Percentiles rank a stretch among this genome's conserved stretches.
These are phyloP conservation scores for Mythimna vitellina DNA, from an alignment of 2,888 invertebrate genomes.

Conservation along the genomic window DNA sequence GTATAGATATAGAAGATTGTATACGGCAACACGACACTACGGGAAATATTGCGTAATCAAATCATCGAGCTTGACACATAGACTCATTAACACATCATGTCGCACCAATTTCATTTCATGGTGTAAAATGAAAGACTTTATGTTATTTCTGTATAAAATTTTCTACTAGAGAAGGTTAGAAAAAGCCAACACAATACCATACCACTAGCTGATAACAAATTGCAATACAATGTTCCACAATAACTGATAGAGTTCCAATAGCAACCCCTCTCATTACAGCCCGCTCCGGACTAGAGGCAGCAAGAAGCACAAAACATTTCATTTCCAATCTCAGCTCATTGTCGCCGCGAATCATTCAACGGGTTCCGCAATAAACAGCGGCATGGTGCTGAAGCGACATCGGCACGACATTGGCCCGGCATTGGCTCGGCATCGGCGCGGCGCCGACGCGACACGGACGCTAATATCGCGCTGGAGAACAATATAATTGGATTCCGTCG, in stretches of 20 bases:
- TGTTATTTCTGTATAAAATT: background rate
- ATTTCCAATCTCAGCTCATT: constrained; percentile 59
- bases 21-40: too few relatives aligned
- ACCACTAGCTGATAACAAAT: constrained; percentile 7
- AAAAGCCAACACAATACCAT: background rate
- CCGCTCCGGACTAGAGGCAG: constrained; percentile 11
- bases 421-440: constrained; percentile 2
- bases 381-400: constrained; percentile 13
- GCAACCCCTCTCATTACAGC: constrained; percentile 29
- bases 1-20: too few relatives aligned
- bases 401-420: constrained; percentile 5
- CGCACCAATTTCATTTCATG: background rate
- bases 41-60: background rate
- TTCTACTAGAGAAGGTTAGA: too few relatives aligned
- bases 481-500: constrained; percentile 65
- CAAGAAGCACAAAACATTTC: constrained; percentile 61
- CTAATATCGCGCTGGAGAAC: constrained; percentile 60
- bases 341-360: constrained; percentile 57
- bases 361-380: constrained; percentile 59
- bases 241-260: constrained; percentile 23
- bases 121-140: background rate
- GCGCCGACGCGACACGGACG: constrained; percentile 18
- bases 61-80: background rate
- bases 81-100: background rate
- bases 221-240: constrained; percentile 30